These are phyloP conservation scores for Anthonomus grandis DNA, from an alignment of 1,140 invertebrate genomes.

Conservation along the genomic window DNA sequence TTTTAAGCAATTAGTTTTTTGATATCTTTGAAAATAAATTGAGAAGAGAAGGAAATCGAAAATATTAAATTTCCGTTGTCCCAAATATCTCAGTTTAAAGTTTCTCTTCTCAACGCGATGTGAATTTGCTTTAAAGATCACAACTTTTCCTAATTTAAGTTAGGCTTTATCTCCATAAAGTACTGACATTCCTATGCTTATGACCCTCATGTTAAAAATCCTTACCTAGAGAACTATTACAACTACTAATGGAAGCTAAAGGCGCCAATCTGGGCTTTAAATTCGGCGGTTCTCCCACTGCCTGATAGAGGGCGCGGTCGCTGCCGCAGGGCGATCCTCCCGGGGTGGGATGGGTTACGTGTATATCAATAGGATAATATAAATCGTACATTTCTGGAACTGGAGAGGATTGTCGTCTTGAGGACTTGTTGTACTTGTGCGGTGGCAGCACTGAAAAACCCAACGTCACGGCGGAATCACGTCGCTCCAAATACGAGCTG, in stretches of 20 bases:
- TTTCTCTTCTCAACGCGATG: too few species aligned
- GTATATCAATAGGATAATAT: conserved; percentile 71
- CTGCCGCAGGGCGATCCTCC: conserved; percentile 77
- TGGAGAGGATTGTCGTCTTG: conserved; percentile 49
- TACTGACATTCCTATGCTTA: too few species aligned
- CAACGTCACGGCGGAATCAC: conserved; percentile 70
- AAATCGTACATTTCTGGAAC: conserved; percentile 59
- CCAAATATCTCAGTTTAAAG: too few species aligned
- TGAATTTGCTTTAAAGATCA: too few species aligned
- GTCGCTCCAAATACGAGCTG: conserved; percentile 73
- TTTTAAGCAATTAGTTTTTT: too few species aligned
- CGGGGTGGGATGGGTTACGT: conserved; percentile 74
- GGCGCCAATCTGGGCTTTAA: conserved; percentile 57
- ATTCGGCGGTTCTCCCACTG: conserved; percentile 37
- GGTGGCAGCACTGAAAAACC: conserved; percentile 53
- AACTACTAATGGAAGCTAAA: conserved; percentile 73
- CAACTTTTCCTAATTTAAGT: too few species aligned
- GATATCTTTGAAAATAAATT: too few species aligned
- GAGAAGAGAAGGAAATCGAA: too few species aligned
- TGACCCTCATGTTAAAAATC: too few species aligned
- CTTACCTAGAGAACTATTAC: conserved; percentile 59
- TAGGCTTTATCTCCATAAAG: too few species aligned
- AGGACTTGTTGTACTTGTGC: conserved; percentile 46
- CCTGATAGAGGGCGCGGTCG: conserved; percentile 50
- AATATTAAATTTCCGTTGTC: too few species aligned